Conservation (phyloP, 2,113 vertebrate genomes). For the Neofelis nebulosa region DNA sequence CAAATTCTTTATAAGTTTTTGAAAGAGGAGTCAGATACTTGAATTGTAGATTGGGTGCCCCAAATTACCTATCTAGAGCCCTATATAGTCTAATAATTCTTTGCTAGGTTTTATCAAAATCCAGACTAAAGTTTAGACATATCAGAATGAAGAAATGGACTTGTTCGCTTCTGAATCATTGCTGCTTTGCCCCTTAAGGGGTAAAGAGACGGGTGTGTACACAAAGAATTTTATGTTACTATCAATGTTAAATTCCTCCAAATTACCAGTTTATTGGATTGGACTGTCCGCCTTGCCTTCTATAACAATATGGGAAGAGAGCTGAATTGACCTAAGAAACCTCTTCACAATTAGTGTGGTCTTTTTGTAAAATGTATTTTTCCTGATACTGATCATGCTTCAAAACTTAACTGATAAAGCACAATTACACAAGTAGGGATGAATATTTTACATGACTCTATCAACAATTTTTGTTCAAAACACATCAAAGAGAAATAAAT, state of each 20-base stretch:
- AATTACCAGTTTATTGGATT: neutral
- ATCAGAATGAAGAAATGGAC: neutral
- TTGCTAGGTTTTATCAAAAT: neutral
- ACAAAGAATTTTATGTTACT: neutral
- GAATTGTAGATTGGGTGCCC: neutral
- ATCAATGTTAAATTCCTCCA: neutral
- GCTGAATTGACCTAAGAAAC: neutral
- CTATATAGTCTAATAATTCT: neutral
- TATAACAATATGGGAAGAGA: fast-evolving
- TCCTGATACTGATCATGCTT: neutral
- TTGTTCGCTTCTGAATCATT: neutral
- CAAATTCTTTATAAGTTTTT: neutral
- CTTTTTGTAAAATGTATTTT: neutral
- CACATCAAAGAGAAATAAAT: neutral
- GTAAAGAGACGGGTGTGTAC: neutral
- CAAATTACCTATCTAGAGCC: neutral
- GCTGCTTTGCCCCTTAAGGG: neutral
- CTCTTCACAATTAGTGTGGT: neutral
- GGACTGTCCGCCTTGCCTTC: neutral
- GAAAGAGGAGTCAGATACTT: neutral
- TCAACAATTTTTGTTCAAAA: neutral
- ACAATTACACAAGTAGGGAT: neutral
- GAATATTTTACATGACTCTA: neutral
- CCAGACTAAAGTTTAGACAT: neutral
- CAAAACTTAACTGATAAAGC: neutral